Conservation (phyloP, 2,113 vertebrate genomes). For the human (Homo sapiens) region GRCh38 chr17:43388501-43389000, state of each 20-base stretch:
- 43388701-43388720: not conserved
- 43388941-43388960: not conserved
- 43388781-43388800: no score
- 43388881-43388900: not conserved
- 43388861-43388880: not conserved
- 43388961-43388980: not conserved
- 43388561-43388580: not conserved
- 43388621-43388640: no score
- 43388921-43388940: not conserved
- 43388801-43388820: no score
- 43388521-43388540: not conserved
- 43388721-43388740: not conserved
- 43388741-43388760: not conserved
- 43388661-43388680: not conserved
- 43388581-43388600: not conserved
- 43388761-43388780: no score
- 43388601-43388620: not conserved
- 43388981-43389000: not conserved
- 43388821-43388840: no score
- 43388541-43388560: not conserved
- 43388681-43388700: no score
- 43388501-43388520: not conserved
- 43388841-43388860: not conserved
- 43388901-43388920: not conserved
- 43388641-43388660: not conserved